phyloP scores from a whole-genome alignment of 2,888 invertebrate species.

The Mesodorylaimus sp. region DNA sequence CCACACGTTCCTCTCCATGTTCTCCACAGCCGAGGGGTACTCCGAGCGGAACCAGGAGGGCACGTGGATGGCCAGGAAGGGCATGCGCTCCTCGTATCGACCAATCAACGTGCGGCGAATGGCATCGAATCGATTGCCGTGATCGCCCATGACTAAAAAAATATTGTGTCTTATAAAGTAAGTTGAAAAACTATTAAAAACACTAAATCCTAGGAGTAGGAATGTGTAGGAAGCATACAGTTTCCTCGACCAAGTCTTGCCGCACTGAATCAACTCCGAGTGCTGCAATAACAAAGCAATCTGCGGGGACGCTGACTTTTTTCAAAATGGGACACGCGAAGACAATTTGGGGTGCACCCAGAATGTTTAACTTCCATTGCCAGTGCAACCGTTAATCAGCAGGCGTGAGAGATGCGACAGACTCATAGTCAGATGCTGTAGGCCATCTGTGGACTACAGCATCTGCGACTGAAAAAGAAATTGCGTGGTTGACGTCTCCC shows the following conservation, averaged over 20 bases:
- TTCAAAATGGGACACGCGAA: too few relatives aligned
- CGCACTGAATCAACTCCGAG: not conserved
- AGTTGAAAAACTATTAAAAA: not conserved
- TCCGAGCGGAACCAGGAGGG: constrained; percentile 13
- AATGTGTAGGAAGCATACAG: not conserved
- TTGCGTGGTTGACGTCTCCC: too few relatives aligned
- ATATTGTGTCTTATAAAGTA: not conserved
- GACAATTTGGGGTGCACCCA: too few relatives aligned
- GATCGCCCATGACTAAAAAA: not conserved
- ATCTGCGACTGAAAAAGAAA: too few relatives aligned
- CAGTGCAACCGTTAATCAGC: too few relatives aligned
- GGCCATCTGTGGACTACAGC: too few relatives aligned
- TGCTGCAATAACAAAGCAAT: too few relatives aligned
- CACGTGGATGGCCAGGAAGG: constrained; percentile 23
- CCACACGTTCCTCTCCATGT: constrained; percentile 3
- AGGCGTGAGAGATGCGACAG: too few relatives aligned
- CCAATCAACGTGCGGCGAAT: constrained; percentile 29
- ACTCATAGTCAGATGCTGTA: too few relatives aligned
- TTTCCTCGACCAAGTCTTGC: not conserved
- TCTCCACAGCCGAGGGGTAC: not conserved
- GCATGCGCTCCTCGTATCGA: constrained; percentile 24
- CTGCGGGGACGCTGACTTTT: too few relatives aligned
- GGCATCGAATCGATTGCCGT: constrained; percentile 24
- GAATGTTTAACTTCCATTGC: too few relatives aligned
- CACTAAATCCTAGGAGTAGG: not conserved